Base-by-base conservation (phyloP, 2,888 invertebrate genomes). In the Drosophila phalerata region DNA sequence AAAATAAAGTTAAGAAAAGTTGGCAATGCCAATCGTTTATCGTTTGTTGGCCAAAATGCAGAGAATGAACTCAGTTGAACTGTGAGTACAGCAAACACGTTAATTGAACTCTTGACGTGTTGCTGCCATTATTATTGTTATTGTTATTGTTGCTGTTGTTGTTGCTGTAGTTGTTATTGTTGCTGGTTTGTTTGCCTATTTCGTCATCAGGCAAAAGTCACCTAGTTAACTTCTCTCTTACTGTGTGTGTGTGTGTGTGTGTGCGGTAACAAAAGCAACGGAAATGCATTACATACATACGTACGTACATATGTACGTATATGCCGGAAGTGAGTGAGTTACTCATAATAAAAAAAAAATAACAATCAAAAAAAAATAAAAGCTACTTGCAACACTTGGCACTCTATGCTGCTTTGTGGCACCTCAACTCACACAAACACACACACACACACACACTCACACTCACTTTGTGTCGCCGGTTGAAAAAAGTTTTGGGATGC, bases 91-190 rank as follows among this genome's bases (percentile, higher is more conserved):
- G 56, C 62, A 69, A 77, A 67, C 72, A 79, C 64, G 79, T 73
- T 79, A 79, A 82, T 73, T 86, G 88, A 88, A 85, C 85, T 78
- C 69, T 84, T 69, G 72, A 83, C 73, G 67, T 76, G 57, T 34
- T 51, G 68, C 58, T 55, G 28, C 28, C 11, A 17, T 15, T 13
- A 3, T 28, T 11, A 5, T 60, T 47, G 32, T 40, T 45, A 42
- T 32, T 38, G 37, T 60, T 60, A 19, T 34, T 68, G 51, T 61
- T 51, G 17, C 11, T 42, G 5, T 22, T 19, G 5, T 11, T 42
- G 17, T 28, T 28, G 4, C 6, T 28, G 6, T n/a, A n/a, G n/a
- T n/a, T n/a, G n/a, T n/a, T n/a, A n/a, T n/a, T 28, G 22, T 9
- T 19, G 60, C 15, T 57, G 47, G 17, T 25, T 58, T 64, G 63